Base-by-base conservation (phyloP, 2,797 vertebrate genomes). In the Hoplostethus mediterraneus region DNA sequence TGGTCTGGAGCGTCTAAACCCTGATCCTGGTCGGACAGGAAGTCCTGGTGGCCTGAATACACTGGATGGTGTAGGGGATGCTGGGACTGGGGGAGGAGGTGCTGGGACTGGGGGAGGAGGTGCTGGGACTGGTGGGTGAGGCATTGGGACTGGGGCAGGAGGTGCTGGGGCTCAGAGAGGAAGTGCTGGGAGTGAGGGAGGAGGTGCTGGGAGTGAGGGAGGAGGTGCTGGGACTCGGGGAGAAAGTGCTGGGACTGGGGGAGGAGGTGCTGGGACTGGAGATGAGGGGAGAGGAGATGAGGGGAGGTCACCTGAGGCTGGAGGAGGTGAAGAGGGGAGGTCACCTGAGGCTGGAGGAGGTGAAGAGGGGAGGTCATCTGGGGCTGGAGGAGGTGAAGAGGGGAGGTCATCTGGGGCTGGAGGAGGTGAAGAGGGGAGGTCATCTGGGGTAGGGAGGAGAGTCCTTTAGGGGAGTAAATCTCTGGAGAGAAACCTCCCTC, bases 1-100 rank as follows among this genome's bases (percentile, higher is more conserved):
- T 33, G 86, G 21, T 64, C 21, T 0, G 31, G 2, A 62, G 65
- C 3, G 11, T 71, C 55, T 1, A 77, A 38, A 38, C 33, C 69
- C 6, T 36, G 57, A 14, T 42, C 4, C 16, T 53, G 52, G 6
- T 57, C 21, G 21, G 21, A 21, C 21, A 21, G 21, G 21, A 21
- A 1, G 21, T 21, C 21, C 21, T 21, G 21, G 21, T 21, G 21
- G 21, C 21, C 21, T 1, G 21, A 21, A 21, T 21, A 21, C 21
- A 21, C 21, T 21, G 21, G 21, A 21, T 21, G 21, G 21, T 21
- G 21, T 21, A 21, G 21, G 21, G 1, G 21, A 21, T 21, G 21
- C 21, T 21, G 21, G 21, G 21, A 21, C 21, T 21, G 21, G 21
- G 21, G 21, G 21, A 21, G 21, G 21, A 21, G 21, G 21, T 21